These are phyloP conservation scores for Limnephilus lunatus DNA, from an alignment of 2,888 invertebrate genomes.

Conservation along the genomic window DNA sequence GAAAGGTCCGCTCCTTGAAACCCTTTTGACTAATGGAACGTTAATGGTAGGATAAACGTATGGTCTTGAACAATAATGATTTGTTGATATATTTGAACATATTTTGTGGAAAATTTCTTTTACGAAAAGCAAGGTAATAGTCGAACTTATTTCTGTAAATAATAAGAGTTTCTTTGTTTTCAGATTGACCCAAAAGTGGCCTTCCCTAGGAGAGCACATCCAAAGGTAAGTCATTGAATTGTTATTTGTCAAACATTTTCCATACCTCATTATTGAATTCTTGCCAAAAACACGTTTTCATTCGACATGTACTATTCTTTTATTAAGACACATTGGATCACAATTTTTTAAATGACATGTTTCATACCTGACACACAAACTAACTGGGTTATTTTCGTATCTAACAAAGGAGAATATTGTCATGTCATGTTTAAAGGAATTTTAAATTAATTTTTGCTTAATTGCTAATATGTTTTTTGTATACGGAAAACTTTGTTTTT, in stretches of 20 bases:
- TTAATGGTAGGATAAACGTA: constrained; percentile 59
- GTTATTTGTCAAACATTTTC: neutral
- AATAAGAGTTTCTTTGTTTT: constrained; percentile 73
- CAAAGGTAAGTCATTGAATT: constrained; percentile 87
- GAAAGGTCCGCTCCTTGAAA: constrained; percentile 45
- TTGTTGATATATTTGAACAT: neutral
- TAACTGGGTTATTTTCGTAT: neutral
- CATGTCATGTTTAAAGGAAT: neutral
- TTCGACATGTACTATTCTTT: neutral
- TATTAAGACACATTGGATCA: neutral
- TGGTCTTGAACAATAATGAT: constrained; percentile 11
- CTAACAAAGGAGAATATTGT: neutral
- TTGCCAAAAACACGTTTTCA: neutral
- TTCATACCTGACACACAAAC: neutral
- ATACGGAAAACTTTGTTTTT: too few relatives aligned
- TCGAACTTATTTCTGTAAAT: neutral
- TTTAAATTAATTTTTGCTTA: neutral
- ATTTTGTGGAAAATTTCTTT: neutral
- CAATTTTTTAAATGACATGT: neutral
- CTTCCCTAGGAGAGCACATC: constrained; percentile 99
- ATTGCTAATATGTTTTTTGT: too few relatives aligned
- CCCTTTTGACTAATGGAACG: constrained; percentile 59
- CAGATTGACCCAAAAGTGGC: constrained; percentile 99
- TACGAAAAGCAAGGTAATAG: neutral
- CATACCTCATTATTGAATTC: neutral